Conservation (phyloP, 1,140 invertebrate genomes). For the Pteromalus puparum region DNA sequence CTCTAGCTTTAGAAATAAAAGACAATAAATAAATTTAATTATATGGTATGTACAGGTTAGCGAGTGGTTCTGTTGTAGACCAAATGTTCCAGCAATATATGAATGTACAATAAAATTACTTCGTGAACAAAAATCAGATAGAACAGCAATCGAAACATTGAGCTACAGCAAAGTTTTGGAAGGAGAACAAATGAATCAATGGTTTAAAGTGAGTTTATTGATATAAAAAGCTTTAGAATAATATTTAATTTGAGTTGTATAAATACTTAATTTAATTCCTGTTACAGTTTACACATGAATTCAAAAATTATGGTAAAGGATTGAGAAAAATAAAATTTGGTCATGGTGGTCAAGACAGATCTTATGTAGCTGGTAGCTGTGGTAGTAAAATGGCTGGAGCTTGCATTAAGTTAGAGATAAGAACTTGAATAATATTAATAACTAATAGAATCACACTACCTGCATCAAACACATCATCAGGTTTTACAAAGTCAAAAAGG, state of each 20-base stretch:
- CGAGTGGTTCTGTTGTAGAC: constrained; percentile 69
- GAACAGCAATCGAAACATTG: constrained; percentile 59
- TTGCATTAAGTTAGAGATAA: constrained; percentile 70
- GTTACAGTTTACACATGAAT: constrained; percentile 64
- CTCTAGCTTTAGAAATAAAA: no score
- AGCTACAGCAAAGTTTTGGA: constrained; percentile 56
- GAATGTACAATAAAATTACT: constrained; percentile 58
- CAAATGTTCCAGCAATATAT: constrained; percentile 67
- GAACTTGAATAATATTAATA: constrained; percentile 13
- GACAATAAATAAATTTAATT: not conserved
- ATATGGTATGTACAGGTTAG: constrained; percentile 59
- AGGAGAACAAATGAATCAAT: constrained; percentile 65
- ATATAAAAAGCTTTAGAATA: constrained; percentile 6
- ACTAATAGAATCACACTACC: not conserved
- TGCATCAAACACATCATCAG: not conserved
- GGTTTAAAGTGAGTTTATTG: constrained; percentile 62
- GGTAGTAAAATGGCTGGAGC: constrained; percentile 82
- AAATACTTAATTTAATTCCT: constrained; percentile 23
- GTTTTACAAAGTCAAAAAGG: no score
- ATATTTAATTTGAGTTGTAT: not conserved
- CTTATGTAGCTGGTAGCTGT: constrained; percentile 82
- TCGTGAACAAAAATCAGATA: constrained; percentile 45
- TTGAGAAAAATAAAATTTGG: constrained; percentile 64
- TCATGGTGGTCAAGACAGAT: constrained; percentile 75
- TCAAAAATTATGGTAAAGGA: constrained; percentile 67